Evolutionary conservation across 1,140 invertebrate genomes (phyloP), one percentile per base, ranked within the genome.

Genomic region (Papilio helenus): DNA sequence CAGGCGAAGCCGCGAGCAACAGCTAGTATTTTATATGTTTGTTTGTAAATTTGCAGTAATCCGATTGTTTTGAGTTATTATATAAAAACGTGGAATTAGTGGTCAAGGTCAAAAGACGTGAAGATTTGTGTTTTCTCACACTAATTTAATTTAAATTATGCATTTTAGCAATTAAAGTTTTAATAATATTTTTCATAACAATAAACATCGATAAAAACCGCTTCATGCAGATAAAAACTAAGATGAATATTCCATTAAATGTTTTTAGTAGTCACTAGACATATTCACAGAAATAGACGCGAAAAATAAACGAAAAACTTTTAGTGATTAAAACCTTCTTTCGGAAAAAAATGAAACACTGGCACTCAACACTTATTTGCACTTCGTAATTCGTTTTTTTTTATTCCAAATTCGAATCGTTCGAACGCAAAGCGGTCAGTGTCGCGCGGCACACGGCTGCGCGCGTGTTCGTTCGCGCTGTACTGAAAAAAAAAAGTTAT

Each of bases 401-500:
- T 81, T 83, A 82, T 84, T 88, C 74, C 79, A 82, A 85, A 84
- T 87, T 90, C 86, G 80, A 80, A 80, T 80, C 81, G 81, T 82
- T 82, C 79, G 83, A 84, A 81, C 79, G 81, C 82, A 81, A 80
- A 80, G 81, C 81, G 81, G 18, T 34, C 79, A 82, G 83, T 83
- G 85, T 85, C 83, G 85, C 85, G 84, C 82, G 78, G 76, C 81
- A 71, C 81, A 82, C 85, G 80, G 85, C 84, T 81, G 80, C 80
- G 68, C 76, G 83, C 86, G 72, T 81, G 85, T 86, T 83, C 81
- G 90, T 86, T 88, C 85, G 88, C 86, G 89, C 83, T 82, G 68
- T 85, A 93, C 92, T 93, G 84, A 90, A 90, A 87, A 85, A 90
- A 87, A 84, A 82, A 79, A 76, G 10, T 78, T 83, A 49, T 68